A percentile compares a stretch with the other conserved stretches of the same genome.
These are phyloP conservation scores for Tridacna gigas DNA, from an alignment of 2,888 invertebrate genomes.

Conservation along the genomic window DNA sequence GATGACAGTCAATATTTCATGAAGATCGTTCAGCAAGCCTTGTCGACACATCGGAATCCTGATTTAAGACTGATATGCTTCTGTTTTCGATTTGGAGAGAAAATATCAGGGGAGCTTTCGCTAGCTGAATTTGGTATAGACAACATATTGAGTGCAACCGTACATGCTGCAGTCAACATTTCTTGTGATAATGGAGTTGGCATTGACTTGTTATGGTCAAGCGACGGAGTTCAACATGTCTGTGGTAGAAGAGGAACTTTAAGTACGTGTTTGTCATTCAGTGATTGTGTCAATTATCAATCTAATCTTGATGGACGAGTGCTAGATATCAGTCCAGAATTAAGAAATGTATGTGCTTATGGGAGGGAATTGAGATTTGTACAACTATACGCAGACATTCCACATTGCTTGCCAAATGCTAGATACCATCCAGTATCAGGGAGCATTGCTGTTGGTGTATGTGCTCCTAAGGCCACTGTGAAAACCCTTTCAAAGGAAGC, in stretches of 20 bases:
- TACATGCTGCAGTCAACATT: slow-evolving; percentile 44
- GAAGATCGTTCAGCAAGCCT: neutral
- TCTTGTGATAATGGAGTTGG: slow-evolving; percentile 10
- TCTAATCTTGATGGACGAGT: slow-evolving; percentile 42
- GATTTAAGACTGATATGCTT: slow-evolving; percentile 34
- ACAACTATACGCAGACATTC: slow-evolving; percentile 26
- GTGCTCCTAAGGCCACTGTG: neutral
- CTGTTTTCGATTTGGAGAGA: slow-evolving; percentile 61
- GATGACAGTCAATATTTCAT: slow-evolving; percentile 34
- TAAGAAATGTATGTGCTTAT: slow-evolving; percentile 17
- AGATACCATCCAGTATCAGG: slow-evolving; percentile 23
- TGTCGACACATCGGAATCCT: neutral
- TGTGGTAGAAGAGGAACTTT: slow-evolving; percentile 27
- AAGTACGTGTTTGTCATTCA: slow-evolving; percentile 37
- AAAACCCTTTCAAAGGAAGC: slow-evolving; percentile 20
- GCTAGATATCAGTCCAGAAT: slow-evolving; percentile 29
- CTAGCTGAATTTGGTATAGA: slow-evolving; percentile 20
- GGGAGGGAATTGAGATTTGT: slow-evolving; percentile 19
- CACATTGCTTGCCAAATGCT: slow-evolving; percentile 1
- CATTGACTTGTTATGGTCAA: slow-evolving; percentile 52
- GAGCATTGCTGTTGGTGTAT: neutral
- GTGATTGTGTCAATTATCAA: slow-evolving; percentile 40
- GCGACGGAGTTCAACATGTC: slow-evolving; percentile 31
- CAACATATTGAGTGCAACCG: slow-evolving; percentile 15
- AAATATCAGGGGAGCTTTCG: slow-evolving; percentile 23